phyloP scores from a whole-genome alignment of 1,140 invertebrate species.

The Diorhabda carinulata region DNA sequence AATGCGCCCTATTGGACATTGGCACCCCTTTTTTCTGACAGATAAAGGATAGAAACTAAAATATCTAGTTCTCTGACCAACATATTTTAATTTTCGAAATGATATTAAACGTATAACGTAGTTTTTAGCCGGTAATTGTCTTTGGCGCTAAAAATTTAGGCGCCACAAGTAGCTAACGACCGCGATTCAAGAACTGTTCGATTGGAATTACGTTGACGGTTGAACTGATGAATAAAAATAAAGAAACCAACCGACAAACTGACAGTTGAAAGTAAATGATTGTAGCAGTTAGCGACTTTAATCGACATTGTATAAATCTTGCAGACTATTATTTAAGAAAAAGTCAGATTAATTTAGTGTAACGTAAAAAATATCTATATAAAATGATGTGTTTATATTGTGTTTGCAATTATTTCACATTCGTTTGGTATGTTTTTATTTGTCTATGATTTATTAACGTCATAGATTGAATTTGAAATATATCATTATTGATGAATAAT shows the following conservation, averaged over 20 bases:
- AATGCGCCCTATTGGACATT: slow-evolving; percentile 14
- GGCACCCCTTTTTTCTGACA: slow-evolving; percentile 14
- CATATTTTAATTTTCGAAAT: slow-evolving; percentile 10
- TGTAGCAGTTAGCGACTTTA: no score
- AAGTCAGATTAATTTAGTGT: no score
- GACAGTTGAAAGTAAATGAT: no score
- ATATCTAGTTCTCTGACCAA: slow-evolving; percentile 10
- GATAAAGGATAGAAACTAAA: slow-evolving; percentile 2
- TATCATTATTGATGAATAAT: no score
- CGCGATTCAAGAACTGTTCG: slow-evolving; percentile 1
- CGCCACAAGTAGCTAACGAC: slow-evolving; percentile 10
- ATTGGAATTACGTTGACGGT: neutral
- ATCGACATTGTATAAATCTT: no score
- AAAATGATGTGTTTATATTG: no score
- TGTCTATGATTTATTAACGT: no score
- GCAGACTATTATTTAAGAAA: no score
- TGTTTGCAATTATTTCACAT: no score
- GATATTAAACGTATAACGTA: slow-evolving; percentile 10
- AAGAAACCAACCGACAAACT: neutral
- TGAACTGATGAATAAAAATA: neutral
- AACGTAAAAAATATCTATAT: no score
- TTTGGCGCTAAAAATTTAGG: slow-evolving; percentile 15
- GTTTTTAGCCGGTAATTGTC: slow-evolving; percentile 13
- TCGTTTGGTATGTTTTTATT: no score
- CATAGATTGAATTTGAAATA: no score